These are phyloP conservation scores for Drepana falcataria DNA, from an alignment of 2,888 invertebrate genomes.

Conservation along the genomic window DNA sequence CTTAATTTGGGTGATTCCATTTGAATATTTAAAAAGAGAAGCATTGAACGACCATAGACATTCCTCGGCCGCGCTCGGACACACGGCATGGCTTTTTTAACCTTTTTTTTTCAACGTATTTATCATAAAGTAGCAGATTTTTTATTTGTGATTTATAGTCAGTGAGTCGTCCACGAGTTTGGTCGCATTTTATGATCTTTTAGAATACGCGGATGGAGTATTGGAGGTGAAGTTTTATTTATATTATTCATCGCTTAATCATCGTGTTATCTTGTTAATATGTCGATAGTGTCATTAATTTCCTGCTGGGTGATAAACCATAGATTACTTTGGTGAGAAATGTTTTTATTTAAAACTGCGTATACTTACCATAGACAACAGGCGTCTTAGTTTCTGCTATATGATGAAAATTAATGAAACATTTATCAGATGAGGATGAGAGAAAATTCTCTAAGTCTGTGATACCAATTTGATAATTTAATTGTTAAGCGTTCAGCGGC, in stretches of 20 bases:
- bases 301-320: constrained; percentile 16
- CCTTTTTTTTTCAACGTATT: constrained; percentile 14
- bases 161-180: constrained; percentile 3
- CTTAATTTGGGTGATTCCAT: constrained; percentile 79
- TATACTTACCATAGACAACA: too few relatives aligned
- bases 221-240: not conserved
- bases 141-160: constrained; percentile 23
- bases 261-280: not conserved
- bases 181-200: not conserved
- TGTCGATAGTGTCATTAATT: constrained; percentile 8
- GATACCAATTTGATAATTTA: too few relatives aligned
- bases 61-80: constrained; percentile 42
- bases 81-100: constrained; percentile 17
- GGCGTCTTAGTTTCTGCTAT: too few relatives aligned
- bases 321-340: not conserved
- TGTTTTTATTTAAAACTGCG: too few relatives aligned
- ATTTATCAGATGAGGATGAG: too few relatives aligned
- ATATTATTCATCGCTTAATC: not conserved
- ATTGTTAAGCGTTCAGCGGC: too few relatives aligned
- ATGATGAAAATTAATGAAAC: too few relatives aligned
- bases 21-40: constrained; percentile 73
- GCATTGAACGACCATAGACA: constrained; percentile 56
- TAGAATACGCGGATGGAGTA: not conserved
- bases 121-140: constrained; percentile 26
- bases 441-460: too few relatives aligned